Evolutionary conservation across 1,140 invertebrate species (phyloP).

Genomic region (Drosophila neocordata): DNA sequence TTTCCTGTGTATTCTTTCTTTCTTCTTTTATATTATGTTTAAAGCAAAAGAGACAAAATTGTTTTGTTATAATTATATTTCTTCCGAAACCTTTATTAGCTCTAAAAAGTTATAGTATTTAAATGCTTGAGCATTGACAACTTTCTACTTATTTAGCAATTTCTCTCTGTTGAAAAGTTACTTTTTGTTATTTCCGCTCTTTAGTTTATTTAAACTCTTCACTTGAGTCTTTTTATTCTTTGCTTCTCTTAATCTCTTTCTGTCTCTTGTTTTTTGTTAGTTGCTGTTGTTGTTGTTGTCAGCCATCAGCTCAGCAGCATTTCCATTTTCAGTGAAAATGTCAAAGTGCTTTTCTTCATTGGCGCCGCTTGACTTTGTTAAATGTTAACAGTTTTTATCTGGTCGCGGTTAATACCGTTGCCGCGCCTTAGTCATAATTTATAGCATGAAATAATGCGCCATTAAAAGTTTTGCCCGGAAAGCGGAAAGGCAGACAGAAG

Average conservation of each 20-base stretch:
- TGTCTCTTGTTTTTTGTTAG: not conserved
- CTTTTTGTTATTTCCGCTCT: slow-evolving; percentile 1
- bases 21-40: no score
- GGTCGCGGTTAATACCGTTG: slow-evolving; percentile 46
- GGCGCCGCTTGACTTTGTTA: slow-evolving; percentile 60
- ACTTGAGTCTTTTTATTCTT: not conserved
- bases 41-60: no score
- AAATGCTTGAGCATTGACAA: not conserved
- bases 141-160: slow-evolving; percentile 1
- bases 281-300: slow-evolving; percentile 19
- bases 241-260: not conserved
- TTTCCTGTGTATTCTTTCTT: no score
- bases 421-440: slow-evolving; percentile 68
- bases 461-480: slow-evolving; percentile 68
- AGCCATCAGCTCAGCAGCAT: slow-evolving; percentile 39
- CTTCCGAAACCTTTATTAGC: not conserved
- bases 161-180: not conserved
- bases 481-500: slow-evolving; percentile 22
- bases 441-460: slow-evolving; percentile 75
- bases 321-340: slow-evolving; percentile 47
- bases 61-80: not conserved
- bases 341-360: slow-evolving; percentile 46
- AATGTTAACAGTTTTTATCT: slow-evolving; percentile 75
- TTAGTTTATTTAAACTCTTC: not conserved
- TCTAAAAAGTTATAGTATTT: not conserved